Evolutionary conservation across 1,140 invertebrate species (phyloP).

Genomic region (Acromyrmex echinatior): DNA sequence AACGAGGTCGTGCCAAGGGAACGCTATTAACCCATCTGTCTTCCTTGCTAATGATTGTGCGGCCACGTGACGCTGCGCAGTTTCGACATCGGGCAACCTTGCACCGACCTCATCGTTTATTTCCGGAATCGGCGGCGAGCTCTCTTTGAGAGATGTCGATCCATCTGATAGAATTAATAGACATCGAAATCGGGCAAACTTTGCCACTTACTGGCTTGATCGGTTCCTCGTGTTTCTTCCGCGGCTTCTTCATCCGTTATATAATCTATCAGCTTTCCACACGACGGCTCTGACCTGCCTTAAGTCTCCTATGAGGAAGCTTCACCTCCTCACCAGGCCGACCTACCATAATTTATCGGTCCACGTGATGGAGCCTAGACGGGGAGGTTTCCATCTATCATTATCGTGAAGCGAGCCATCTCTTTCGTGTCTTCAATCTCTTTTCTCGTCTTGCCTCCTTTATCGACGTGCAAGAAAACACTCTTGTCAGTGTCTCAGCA

Average conservation of each 20-base stretch:
- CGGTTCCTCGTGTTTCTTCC: constrained; percentile 58
- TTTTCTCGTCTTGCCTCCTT: constrained; percentile 66
- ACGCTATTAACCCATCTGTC: constrained; percentile 80
- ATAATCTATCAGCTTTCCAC: constrained; percentile 62
- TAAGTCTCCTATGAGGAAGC: constrained; percentile 62
- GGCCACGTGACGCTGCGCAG: constrained; percentile 75
- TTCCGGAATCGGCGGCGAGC: constrained; percentile 27
- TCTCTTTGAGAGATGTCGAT: constrained; percentile 45
- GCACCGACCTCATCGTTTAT: constrained; percentile 55
- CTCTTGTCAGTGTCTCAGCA: constrained; percentile 68
- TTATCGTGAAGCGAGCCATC: constrained; percentile 72
- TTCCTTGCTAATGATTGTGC: constrained; percentile 79
- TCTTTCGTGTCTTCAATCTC: constrained; percentile 54
- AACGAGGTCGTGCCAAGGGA: constrained; percentile 68
- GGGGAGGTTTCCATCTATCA: constrained; percentile 72
- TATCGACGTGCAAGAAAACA: constrained; percentile 55
- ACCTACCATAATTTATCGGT: constrained; percentile 73
- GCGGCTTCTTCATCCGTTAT: constrained; percentile 57
- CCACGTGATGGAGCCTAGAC: constrained; percentile 65
- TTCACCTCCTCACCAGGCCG: constrained; percentile 52
- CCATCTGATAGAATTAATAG: constrained; percentile 61
- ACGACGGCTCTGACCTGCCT: constrained; percentile 61
- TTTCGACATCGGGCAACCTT: constrained; percentile 51
- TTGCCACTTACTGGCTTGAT: constrained; percentile 58
- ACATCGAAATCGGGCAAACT: constrained; percentile 61